A percentile compares a stretch with the other conserved stretches of the same genome.
Conservation (phyloP, 2,888 invertebrate species). For the Pterostichus madidus region DNA sequence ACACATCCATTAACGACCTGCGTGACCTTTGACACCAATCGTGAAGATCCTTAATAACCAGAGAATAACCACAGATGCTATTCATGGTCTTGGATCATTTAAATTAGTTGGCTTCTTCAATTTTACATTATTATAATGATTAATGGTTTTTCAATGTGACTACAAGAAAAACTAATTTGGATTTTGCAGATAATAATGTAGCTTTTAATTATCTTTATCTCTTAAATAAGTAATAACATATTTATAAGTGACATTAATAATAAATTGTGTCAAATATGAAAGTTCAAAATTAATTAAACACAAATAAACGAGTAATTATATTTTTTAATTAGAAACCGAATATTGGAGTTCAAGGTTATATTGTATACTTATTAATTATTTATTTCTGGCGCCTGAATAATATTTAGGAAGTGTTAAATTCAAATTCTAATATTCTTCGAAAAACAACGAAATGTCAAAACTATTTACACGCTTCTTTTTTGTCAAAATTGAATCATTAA, state of each 20-base stretch:
- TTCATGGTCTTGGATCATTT: conserved; percentile 21
- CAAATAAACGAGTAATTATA: not conserved
- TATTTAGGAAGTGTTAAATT: conserved; percentile 1
- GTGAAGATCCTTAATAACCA: conserved; percentile 26
- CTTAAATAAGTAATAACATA: not conserved
- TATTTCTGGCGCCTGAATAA: conserved; percentile 3
- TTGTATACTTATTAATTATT: not conserved
- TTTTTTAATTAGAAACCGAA: not conserved
- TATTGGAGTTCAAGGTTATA: too few species aligned
- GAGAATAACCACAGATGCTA: not conserved
- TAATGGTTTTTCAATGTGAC: conserved; percentile 14
- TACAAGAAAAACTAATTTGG: conserved; percentile 32
- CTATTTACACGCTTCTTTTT: conserved; percentile 38
- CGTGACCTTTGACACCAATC: conserved; percentile 39
- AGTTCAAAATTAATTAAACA: too few species aligned
- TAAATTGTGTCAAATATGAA: too few species aligned
- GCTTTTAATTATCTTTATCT: conserved; percentile 49
- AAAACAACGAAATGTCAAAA: conserved; percentile 46
- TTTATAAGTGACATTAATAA: not conserved
- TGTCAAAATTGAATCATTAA: conserved; percentile 9
- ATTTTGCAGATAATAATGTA: not conserved
- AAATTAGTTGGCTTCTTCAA: conserved; percentile 27
- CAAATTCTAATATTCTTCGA: not conserved
- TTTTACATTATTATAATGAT: not conserved
- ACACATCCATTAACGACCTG: conserved; percentile 26